Conservation (phyloP, 2,888 invertebrate species). For the Andrena hattorfiana region DNA sequence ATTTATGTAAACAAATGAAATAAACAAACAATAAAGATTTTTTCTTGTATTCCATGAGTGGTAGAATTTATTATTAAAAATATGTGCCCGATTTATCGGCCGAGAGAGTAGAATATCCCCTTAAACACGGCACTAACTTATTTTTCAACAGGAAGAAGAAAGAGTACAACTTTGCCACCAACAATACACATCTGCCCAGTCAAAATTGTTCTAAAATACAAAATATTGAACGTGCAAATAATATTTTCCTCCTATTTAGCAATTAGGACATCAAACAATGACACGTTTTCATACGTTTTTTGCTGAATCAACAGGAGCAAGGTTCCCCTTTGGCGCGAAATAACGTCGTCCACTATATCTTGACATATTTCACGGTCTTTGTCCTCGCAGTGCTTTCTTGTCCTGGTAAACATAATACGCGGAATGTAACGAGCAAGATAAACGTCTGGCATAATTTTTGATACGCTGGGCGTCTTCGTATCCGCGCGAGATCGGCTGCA, state of each 20-base stretch:
- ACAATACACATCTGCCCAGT: neutral
- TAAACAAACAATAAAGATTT: too few species aligned
- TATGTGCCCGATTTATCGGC: too few species aligned
- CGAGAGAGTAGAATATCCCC: too few species aligned
- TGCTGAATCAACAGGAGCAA: conserved; percentile 13
- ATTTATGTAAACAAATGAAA: too few species aligned
- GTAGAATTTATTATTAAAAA: too few species aligned
- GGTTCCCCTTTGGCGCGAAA: conserved; percentile 20
- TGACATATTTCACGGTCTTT: conserved; percentile 5
- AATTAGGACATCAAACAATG: neutral
- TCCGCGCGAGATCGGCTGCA: neutral
- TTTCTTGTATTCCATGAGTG: too few species aligned
- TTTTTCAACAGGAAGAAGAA: too few species aligned
- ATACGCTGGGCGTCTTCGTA: neutral
- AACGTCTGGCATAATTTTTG: neutral
- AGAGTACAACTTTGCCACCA: too few species aligned
- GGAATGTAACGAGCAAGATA: neutral
- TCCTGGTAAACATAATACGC: neutral
- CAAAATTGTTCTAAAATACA: neutral
- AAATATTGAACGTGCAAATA: neutral
- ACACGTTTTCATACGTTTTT: conserved; percentile 18
- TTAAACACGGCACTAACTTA: too few species aligned
- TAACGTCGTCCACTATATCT: conserved; percentile 9
- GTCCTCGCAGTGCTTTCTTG: neutral
- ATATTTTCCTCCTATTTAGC: neutral